These are phyloP conservation scores for Scortum barcoo DNA, from an alignment of 2,113 vertebrate species.

Conservation along the genomic window DNA sequence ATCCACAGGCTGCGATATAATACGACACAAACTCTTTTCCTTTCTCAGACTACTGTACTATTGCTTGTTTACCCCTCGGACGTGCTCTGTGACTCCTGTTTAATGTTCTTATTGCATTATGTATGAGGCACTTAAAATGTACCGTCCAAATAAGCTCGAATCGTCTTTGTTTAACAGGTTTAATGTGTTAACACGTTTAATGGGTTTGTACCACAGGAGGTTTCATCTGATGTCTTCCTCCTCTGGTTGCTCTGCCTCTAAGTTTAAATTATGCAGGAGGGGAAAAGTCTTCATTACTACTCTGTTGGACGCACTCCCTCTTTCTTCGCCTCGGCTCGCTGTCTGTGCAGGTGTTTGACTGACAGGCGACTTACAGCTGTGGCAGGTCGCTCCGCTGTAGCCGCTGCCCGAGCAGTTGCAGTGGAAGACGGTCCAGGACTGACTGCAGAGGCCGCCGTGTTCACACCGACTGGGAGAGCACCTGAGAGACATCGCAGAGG, in stretches of 20 bases:
- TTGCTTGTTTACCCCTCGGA: neutral
- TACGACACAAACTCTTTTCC: too few relatives aligned
- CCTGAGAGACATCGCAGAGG: conserved; percentile 83
- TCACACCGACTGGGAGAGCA: conserved; percentile 95
- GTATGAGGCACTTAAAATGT: neutral
- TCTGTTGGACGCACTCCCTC: too few relatives aligned
- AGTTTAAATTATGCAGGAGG: neutral
- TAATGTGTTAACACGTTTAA: conserved; percentile 3
- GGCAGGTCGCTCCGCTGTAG: conserved; percentile 93
- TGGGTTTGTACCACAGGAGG: neutral
- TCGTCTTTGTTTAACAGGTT: neutral
- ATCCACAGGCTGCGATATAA: neutral
- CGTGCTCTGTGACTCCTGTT: neutral
- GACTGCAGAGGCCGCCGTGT: conserved; percentile 91
- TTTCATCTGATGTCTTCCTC: neutral
- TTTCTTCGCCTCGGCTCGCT: too few relatives aligned
- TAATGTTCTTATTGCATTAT: neutral
- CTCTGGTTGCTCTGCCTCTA: neutral
- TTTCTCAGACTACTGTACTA: too few relatives aligned
- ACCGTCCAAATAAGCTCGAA: neutral
- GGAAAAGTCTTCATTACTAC: neutral
- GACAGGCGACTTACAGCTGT: conserved; percentile 84
- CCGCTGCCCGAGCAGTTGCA: conserved; percentile 92
- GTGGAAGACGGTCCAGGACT: conserved; percentile 93
- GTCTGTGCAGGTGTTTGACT: neutral